Conservation (phyloP, 2,888 invertebrate genomes). For the Polydrusus cervinus region DNA sequence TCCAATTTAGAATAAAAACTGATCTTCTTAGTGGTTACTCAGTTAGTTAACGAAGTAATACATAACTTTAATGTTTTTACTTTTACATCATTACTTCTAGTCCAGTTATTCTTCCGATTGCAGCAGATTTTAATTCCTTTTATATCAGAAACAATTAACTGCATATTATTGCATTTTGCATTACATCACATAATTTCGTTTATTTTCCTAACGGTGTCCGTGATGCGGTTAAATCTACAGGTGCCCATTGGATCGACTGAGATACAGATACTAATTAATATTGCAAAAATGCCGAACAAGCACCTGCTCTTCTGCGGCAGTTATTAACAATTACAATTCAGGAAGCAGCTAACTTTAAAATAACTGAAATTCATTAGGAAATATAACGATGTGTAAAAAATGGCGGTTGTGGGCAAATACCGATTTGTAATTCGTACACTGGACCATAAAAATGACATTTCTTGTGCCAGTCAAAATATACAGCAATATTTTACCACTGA, state of each 20-base stretch:
- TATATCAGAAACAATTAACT: conserved; percentile 6
- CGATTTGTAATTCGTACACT: too few relatives aligned
- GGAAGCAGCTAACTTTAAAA: too few relatives aligned
- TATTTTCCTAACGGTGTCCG: conserved; percentile 5
- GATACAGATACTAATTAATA: neutral
- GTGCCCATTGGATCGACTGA: neutral
- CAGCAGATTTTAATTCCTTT: conserved; percentile 1
- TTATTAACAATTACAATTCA: too few relatives aligned
- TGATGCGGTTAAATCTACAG: neutral
- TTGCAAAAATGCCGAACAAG: too few relatives aligned
- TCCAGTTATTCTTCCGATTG: neutral
- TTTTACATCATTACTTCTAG: conserved; percentile 1
- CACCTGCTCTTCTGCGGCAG: too few relatives aligned
- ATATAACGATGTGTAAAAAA: too few relatives aligned
- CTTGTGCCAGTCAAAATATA: too few relatives aligned
- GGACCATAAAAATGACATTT: too few relatives aligned
- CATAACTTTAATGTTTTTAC: neutral
- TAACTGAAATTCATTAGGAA: too few relatives aligned
- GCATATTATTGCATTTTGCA: neutral
- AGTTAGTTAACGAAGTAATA: neutral
- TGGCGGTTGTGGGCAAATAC: too few relatives aligned
- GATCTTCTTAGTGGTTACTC: neutral
- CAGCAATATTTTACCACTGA: too few relatives aligned
- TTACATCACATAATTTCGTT: neutral
- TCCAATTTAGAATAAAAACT: too few relatives aligned